These are phyloP conservation scores for Sebastes umbrosus DNA, from an alignment of 2,797 vertebrate species.

Conservation along the genomic window DNA sequence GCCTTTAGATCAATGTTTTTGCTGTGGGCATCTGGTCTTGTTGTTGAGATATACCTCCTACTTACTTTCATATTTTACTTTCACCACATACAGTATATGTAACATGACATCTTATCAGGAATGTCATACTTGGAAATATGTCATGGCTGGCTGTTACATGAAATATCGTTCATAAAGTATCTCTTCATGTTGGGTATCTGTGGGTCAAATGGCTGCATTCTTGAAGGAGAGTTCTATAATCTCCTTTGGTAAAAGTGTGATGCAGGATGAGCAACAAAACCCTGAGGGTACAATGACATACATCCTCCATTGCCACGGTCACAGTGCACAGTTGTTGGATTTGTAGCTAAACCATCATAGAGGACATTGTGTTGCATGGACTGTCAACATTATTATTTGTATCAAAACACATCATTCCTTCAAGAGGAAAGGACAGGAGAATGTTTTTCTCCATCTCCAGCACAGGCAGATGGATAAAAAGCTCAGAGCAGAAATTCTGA, in stretches of 20 bases:
- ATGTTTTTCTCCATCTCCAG: not conserved
- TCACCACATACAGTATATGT: no score
- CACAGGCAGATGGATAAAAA: not conserved
- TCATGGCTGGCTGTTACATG: not conserved
- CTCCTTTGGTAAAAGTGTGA: conserved; percentile 18
- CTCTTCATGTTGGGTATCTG: conserved; percentile 9
- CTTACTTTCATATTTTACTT: not conserved
- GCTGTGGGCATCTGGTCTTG: not conserved
- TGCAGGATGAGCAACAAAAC: conserved; percentile 17
- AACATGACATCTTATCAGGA: not conserved
- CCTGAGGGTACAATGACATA: not conserved
- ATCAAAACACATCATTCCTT: not conserved
- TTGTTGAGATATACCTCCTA: not conserved
- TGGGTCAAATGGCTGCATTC: conserved; percentile 17
- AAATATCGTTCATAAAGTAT: not conserved
- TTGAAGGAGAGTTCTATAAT: conserved; percentile 22
- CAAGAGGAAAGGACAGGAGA: not conserved
- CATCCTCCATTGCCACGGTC: conserved; percentile 1
- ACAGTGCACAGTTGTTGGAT: not conserved
- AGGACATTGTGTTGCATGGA: not conserved
- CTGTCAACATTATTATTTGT: conserved; percentile 14
- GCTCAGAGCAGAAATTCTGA: not conserved
- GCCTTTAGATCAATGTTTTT: not conserved
- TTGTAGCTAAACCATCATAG: not conserved
- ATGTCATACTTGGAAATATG: not conserved